Evolutionary conservation across 2,888 invertebrate genomes (phyloP).

Genomic region (Lepidochrysops patricia): DNA sequence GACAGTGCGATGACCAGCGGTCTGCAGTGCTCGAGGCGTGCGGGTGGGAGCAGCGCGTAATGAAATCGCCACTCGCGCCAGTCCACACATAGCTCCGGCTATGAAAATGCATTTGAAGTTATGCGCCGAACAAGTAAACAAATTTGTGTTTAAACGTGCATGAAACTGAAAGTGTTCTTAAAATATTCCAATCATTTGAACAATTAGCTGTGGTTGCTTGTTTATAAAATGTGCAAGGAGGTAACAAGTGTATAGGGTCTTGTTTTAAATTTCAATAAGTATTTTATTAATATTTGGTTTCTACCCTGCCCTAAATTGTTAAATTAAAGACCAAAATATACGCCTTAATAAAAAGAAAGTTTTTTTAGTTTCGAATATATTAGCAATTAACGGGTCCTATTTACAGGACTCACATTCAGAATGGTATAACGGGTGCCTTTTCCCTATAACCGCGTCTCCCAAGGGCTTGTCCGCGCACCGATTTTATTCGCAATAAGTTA

Average conservation of each 20-base stretch:
- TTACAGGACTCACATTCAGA: too few species aligned
- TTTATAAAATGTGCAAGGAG: conserved; percentile 9
- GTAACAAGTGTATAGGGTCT: not conserved
- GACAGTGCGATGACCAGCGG: conserved; percentile 22
- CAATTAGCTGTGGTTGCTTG: not conserved
- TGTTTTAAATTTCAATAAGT: not conserved
- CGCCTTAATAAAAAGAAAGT: too few species aligned
- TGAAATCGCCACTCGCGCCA: conserved; percentile 38
- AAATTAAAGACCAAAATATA: too few species aligned
- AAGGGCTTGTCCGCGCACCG: too few species aligned
- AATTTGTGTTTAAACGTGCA: conserved; percentile 20
- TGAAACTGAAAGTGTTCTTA: conserved; percentile 19
- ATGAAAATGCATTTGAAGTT: conserved; percentile 67
- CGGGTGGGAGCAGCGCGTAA: conserved; percentile 30
- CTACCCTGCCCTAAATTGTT: too few species aligned
- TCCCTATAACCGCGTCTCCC: too few species aligned
- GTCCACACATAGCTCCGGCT: conserved; percentile 34
- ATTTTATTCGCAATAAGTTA: too few species aligned
- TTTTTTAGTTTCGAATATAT: too few species aligned
- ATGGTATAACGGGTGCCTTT: too few species aligned
- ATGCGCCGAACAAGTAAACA: conserved; percentile 66
- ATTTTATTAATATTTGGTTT: too few species aligned
- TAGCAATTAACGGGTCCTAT: too few species aligned
- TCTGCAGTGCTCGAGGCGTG: conserved; percentile 17
- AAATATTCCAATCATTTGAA: conserved; percentile 7